Percentiles rank a stretch among this genome's conserved stretches.
Evolutionary conservation across 2,113 vertebrate genomes (phyloP).

Genomic region (Chaetodon trifascialis): DNA sequence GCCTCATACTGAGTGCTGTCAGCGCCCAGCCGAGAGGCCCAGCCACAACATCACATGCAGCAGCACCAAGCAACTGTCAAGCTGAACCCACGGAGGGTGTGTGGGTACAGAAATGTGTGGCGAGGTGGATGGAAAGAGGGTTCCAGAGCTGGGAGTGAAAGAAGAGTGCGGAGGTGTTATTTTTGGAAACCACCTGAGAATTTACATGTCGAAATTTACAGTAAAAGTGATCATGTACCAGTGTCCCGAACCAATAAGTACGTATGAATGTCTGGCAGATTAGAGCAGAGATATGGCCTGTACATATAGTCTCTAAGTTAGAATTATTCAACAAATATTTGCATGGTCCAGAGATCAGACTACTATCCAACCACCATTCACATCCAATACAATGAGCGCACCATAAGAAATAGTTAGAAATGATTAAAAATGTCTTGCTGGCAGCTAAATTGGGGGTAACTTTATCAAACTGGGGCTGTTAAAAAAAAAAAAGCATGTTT

Average conservation of each 20-base stretch:
- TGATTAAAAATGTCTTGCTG: background rate
- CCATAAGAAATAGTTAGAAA: background rate
- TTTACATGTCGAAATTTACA: background rate
- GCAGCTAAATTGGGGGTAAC: background rate
- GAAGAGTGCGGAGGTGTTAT: constrained; percentile 30
- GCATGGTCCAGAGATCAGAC: background rate
- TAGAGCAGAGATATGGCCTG: background rate
- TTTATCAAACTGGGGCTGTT: background rate
- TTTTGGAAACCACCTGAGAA: constrained; percentile 38
- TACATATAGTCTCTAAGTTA: too few relatives aligned
- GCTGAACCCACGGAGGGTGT: constrained; percentile 31
- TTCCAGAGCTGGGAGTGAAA: constrained; percentile 13
- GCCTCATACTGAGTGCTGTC: constrained; percentile 67
- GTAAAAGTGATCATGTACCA: background rate
- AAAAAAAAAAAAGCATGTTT: constrained; percentile 1
- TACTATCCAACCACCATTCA: background rate
- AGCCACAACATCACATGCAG: constrained; percentile 51
- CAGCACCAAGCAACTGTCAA: constrained; percentile 66
- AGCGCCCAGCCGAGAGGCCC: constrained; percentile 51
- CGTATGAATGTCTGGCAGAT: background rate
- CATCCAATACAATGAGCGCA: background rate
- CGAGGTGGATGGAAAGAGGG: background rate
- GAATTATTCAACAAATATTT: background rate
- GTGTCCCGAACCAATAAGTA: background rate
- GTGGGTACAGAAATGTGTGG: constrained; percentile 13